A percentile compares a stretch with the other conserved stretches of the same genome.
Evolutionary conservation across 2,113 vertebrate genomes (phyloP).

Genomic region (Nicator chloris): DNA sequence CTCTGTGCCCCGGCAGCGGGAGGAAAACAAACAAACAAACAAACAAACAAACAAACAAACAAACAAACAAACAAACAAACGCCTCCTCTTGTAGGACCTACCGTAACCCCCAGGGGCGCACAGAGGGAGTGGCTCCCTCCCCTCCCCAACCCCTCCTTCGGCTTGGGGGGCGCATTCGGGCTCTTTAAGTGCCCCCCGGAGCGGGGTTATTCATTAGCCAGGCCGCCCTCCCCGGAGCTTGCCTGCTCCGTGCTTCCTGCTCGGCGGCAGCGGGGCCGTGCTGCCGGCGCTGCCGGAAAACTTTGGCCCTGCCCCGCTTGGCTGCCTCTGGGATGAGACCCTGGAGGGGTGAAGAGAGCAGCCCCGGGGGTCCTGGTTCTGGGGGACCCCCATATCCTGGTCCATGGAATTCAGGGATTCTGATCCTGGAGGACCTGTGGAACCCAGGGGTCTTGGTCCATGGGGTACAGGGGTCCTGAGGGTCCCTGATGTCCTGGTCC

Average conservation of each 20-base stretch:
- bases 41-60: background rate
- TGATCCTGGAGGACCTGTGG: background rate
- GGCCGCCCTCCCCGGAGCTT: background rate
- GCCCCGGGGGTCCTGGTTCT: fast-evolving
- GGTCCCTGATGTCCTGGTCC: background rate
- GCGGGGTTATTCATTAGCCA: slow-evolving; percentile 36
- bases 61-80: background rate
- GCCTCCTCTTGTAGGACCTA: background rate
- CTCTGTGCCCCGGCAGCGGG: background rate
- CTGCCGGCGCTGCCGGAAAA: background rate
- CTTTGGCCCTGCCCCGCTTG: background rate
- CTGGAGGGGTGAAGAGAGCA: fast-evolving
- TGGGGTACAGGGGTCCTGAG: background rate
- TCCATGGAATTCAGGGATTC: background rate
- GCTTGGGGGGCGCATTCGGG: background rate
- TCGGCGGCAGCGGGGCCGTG: background rate
- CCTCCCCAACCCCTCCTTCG: fast-evolving
- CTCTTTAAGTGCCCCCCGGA: background rate
- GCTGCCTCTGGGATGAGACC: background rate
- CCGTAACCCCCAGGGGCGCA: background rate
- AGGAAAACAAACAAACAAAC: background rate
- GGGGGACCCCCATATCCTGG: background rate
- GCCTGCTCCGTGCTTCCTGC: background rate
- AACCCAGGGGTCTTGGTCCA: fast-evolving
- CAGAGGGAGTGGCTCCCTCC: fast-evolving